A percentile compares a stretch with the other conserved stretches of the same genome.
Conservation (phyloP, 1,140 invertebrate genomes). For the Agrilus planipennis region DNA sequence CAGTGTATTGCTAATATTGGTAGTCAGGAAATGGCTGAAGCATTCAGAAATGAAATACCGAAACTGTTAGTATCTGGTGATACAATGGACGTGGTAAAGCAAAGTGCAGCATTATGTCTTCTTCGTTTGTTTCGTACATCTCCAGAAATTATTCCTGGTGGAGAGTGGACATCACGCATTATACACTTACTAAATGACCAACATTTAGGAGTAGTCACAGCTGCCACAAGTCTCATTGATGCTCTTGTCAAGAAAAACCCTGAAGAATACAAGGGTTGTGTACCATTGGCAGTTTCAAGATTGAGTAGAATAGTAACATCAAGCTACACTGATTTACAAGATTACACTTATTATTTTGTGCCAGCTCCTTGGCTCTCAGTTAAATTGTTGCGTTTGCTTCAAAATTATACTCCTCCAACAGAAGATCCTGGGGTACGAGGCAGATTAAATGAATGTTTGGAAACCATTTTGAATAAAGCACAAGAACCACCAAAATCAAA, state of each 20-base stretch:
- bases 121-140: constrained; percentile 86
- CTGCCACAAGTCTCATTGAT: constrained; percentile 96
- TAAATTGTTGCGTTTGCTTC: constrained; percentile 88
- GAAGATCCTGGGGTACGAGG: constrained; percentile 92
- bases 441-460: constrained; percentile 93
- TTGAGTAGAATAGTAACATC: constrained; percentile 92
- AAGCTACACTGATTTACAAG: constrained; percentile 96
- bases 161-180: constrained; percentile 97
- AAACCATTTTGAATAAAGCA: constrained; percentile 99
- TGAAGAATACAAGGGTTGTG: constrained; percentile 98
- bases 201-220: constrained; percentile 98
- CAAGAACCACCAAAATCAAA: constrained; percentile 99
- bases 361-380: constrained; percentile 99
- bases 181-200: constrained; percentile 98
- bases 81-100: constrained; percentile 99
- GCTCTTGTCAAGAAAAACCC: constrained; percentile 97
- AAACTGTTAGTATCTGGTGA: constrained; percentile 96
- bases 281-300: constrained; percentile 93
- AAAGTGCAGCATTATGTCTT: constrained; percentile 95
- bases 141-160: constrained; percentile 89
- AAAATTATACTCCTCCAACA: constrained; percentile 94
- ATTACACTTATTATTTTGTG: constrained; percentile 99
- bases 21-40: constrained; percentile 98
- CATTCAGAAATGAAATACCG: constrained; percentile 95
- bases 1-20: constrained; percentile 99